Evolutionary conservation across 2,113 vertebrate genomes (phyloP).

Genomic region (Bambusicola thoracicus): DNA sequence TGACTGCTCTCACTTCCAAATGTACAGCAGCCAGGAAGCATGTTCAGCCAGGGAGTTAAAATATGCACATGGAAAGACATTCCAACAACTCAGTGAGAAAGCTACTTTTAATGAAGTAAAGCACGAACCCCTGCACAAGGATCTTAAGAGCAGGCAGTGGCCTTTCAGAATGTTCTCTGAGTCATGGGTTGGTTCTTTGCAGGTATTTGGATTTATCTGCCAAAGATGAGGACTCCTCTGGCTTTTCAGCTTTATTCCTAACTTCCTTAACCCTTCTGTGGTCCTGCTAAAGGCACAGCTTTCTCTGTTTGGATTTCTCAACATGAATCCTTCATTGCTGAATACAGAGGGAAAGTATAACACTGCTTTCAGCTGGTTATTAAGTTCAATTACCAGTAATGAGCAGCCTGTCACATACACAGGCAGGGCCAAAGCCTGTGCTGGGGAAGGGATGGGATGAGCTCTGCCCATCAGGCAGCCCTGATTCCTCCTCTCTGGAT

Average conservation of each 20-base stretch:
- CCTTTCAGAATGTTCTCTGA: not conserved
- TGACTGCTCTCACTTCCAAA: not conserved
- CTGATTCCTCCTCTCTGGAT: not conserved
- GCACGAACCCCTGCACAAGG: not conserved
- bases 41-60: not conserved
- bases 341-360: conserved; percentile 9
- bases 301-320: not conserved
- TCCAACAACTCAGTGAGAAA: not conserved
- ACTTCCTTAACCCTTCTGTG: not conserved
- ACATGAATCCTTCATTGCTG: not conserved
- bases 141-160: not conserved
- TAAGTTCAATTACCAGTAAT: conserved; percentile 40
- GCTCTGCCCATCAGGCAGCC: not conserved
- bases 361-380: conserved; percentile 9
- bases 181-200: not conserved
- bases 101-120: not conserved
- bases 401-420: not conserved
- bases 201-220: not conserved
- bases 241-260: not conserved
- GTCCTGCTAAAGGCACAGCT: not conserved
- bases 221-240: not conserved
- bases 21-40: not conserved
- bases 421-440: not conserved
- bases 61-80: not conserved
- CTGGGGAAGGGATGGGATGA: not conserved